A percentile compares a stretch with the other conserved stretches of the same genome.
phyloP scores from a whole-genome alignment of 30 jellyfish, hydroid and myxozoan species.

The Chrysaora quinquecirrha region DNA sequence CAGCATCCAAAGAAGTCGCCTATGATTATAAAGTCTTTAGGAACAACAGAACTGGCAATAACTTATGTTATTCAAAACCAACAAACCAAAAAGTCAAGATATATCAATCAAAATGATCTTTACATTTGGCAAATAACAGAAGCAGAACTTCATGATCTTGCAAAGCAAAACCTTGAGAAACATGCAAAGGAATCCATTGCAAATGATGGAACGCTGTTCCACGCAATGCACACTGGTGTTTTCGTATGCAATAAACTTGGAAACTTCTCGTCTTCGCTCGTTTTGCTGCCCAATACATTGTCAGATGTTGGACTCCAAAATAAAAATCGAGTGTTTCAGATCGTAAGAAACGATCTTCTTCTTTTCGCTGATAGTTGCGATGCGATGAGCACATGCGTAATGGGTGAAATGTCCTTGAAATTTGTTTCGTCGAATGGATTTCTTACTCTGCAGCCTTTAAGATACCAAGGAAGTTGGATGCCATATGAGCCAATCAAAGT shows the following conservation, averaged over 20 bases:
- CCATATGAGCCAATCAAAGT: conserved; percentile 57
- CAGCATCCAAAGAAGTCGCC: conserved; percentile 52
- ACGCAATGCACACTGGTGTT: conserved; percentile 52
- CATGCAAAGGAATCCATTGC: not conserved
- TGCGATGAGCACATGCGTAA: conserved; percentile 65
- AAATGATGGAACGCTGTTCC: not conserved
- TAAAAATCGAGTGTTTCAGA: conserved; percentile 27
- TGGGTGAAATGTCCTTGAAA: conserved; percentile 59
- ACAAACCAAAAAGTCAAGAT: too few species aligned
- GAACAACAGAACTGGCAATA: conserved; percentile 45
- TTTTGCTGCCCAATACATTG: conserved; percentile 21
- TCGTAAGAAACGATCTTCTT: conserved; percentile 28
- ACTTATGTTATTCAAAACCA: conserved; percentile 42
- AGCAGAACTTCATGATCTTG: conserved; percentile 21
- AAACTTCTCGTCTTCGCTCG: conserved; percentile 53
- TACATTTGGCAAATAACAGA: conserved; percentile 41
- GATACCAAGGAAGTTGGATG: conserved; percentile 37
- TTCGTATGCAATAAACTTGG: conserved; percentile 42
- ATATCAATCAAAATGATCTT: too few species aligned
- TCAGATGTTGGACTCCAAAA: not conserved
- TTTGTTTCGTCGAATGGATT: conserved; percentile 12
- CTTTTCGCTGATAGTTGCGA: conserved; percentile 54
- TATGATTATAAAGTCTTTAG: conserved; percentile 19
- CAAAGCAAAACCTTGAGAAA: conserved; percentile 20
- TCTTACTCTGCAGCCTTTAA: conserved; percentile 42